Evolutionary conservation across 2,888 invertebrate species (phyloP).

Genomic region (Pandemis corylana): DNA sequence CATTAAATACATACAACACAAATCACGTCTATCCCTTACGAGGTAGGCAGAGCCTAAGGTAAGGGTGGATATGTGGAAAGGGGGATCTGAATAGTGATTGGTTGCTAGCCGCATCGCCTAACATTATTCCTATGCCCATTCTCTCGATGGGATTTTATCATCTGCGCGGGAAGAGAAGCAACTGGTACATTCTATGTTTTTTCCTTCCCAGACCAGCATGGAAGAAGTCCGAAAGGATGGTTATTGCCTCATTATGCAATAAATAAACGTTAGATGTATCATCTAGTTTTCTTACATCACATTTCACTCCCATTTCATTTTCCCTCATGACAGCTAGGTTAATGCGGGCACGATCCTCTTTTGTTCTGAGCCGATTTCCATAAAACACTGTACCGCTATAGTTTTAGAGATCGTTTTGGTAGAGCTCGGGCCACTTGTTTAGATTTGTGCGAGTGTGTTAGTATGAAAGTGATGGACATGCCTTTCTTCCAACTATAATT

Average conservation of each 20-base stretch:
- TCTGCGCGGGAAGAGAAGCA: no score
- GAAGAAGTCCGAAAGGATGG: no score
- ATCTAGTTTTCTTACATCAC: constrained; percentile 1
- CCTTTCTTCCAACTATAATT: constrained; percentile 15
- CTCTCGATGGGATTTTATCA: no score
- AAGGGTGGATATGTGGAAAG: no score
- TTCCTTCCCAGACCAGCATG: no score
- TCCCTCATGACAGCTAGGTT: constrained; percentile 11
- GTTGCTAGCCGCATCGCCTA: no score
- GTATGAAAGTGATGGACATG: constrained; percentile 13
- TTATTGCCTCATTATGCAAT: background rate
- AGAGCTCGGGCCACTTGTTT: background rate
- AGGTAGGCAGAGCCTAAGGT: no score
- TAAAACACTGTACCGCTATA: constrained; percentile 11
- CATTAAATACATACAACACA: no score
- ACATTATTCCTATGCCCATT: no score
- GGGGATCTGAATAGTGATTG: no score
- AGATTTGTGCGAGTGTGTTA: background rate
- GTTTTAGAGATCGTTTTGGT: background rate
- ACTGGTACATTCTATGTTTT: no score
- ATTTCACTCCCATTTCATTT: constrained; percentile 22
- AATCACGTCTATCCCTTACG: no score
- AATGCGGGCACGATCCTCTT: constrained; percentile 16
- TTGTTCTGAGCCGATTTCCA: background rate
- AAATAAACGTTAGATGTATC: background rate